phyloP scores from a whole-genome alignment of 2,113 vertebrate species.

The Galemys pyrenaicus region DNA sequence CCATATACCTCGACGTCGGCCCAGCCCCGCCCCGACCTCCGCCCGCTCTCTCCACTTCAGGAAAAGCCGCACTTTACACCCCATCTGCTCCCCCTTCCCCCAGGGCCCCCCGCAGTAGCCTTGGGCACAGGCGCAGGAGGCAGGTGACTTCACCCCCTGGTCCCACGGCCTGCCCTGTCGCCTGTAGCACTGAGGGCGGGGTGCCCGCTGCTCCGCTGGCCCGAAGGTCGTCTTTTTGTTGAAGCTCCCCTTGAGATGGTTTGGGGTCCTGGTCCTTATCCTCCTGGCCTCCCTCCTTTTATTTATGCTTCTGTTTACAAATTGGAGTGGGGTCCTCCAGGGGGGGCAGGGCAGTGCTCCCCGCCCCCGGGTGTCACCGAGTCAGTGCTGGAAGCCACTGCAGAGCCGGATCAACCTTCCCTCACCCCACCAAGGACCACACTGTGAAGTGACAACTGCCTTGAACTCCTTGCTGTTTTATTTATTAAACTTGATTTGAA shows the following conservation, averaged over 20 bases:
- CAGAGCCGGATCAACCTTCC: slow-evolving; percentile 28
- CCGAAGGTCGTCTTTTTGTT: background rate
- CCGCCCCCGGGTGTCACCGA: background rate
- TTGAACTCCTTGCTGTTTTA: slow-evolving; percentile 80
- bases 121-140: background rate
- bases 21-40: background rate
- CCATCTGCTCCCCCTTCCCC: background rate
- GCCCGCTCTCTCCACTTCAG: slow-evolving; percentile 69
- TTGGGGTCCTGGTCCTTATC: slow-evolving; percentile 13
- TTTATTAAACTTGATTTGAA: slow-evolving; percentile 81
- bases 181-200: background rate
- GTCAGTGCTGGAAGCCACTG: background rate
- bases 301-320: slow-evolving; percentile 87
- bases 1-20: slow-evolving; percentile 77
- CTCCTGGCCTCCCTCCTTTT: slow-evolving; percentile 43
- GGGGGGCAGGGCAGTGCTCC: slow-evolving; percentile 50
- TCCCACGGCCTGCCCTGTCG: background rate
- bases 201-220: background rate
- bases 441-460: slow-evolving; percentile 88
- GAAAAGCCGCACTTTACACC: slow-evolving; percentile 78
- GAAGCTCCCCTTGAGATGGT: background rate
- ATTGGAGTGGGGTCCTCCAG: slow-evolving; percentile 76
- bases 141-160: background rate
- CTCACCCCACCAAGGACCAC: slow-evolving; percentile 71
- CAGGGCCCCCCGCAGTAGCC: background rate